Percentiles rank a stretch among this genome's conserved stretches.
phyloP scores from a whole-genome alignment of 2,113 vertebrate genomes.

The Ceyx cyanopectus region DNA sequence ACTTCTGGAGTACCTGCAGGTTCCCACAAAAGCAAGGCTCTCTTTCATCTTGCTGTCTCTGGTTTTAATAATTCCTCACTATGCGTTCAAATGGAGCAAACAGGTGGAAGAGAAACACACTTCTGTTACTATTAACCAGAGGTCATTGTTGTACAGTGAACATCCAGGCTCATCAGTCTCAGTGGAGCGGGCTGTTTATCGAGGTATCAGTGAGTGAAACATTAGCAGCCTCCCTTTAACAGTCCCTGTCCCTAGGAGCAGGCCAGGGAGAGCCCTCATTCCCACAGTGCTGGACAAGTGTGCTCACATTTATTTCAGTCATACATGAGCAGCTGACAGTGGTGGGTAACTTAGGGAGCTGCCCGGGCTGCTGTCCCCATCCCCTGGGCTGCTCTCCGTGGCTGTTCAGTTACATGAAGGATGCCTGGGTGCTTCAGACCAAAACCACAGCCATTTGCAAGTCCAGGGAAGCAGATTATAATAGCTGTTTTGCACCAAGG shows the following conservation, averaged over 20 bases:
- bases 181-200: neutral
- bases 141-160: neutral
- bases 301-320: neutral
- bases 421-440: neutral
- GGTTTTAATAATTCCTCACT: neutral
- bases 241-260: neutral
- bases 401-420: neutral
- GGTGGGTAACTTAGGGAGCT: neutral
- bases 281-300: neutral
- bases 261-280: neutral
- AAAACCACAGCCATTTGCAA: neutral
- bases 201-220: neutral
- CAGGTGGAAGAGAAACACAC: neutral
- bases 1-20: neutral
- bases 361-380: neutral
- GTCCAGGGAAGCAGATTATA: neutral
- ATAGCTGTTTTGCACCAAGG: conserved; percentile 3
- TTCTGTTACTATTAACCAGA: conserved; percentile 34
- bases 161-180: conserved; percentile 5
- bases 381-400: neutral
- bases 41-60: neutral
- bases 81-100: neutral
- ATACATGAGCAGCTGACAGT: neutral
- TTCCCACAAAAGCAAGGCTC: neutral
- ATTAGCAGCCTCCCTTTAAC: neutral